Base-by-base conservation (phyloP, 2,888 invertebrate genomes). In the Drosophila eohydei region DNA sequence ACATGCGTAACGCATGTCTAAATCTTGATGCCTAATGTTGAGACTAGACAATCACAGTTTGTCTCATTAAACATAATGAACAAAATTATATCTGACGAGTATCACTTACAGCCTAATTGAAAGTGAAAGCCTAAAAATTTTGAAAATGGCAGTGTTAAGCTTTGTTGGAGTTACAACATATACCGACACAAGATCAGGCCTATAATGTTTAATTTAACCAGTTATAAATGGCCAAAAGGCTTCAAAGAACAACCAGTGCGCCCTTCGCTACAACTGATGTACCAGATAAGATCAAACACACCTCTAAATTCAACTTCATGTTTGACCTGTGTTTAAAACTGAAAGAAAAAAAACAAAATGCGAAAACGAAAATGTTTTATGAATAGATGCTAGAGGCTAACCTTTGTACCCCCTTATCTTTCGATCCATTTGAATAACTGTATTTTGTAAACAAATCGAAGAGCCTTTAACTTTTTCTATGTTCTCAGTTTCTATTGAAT, bases 11-110 rank as follows among this genome's bases (percentile, higher is more conserved):
- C 4, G 2, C 16, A 11, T 50, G 32, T 2, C 32, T 4, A 32
- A 34, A 3, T 50, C 16, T 3, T 16, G 7, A 41, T 44, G 40
- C 50, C 46, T 34, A 8, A 43, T 40, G 11, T 9, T 14, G 52
- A 59, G 40, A 48, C 68, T 46, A n/a, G 30, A 57, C 14, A 30
- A 59, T 43, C 28, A 34, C 38, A 46, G 59, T 73, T 71, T 79
- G 63, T 55, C 61, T 52, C 74, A 86, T 83, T 83, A 72, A 44
- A 65, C 70, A 36, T 70, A 82, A 82, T 88, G 67, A 58, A 55
- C 55, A 32, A 63, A 67, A 43, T 70, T 56, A 65, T 52, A 56
- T 36, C 32, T 66, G 41, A 61, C 71, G 64, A 68, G 68, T 55
- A 70, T 71, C 65, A 40, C 28, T 21, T 16, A 66, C 44, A 62